Evolutionary conservation across 2,888 invertebrate genomes (phyloP).

Genomic region (Amphimallon solstitiale): DNA sequence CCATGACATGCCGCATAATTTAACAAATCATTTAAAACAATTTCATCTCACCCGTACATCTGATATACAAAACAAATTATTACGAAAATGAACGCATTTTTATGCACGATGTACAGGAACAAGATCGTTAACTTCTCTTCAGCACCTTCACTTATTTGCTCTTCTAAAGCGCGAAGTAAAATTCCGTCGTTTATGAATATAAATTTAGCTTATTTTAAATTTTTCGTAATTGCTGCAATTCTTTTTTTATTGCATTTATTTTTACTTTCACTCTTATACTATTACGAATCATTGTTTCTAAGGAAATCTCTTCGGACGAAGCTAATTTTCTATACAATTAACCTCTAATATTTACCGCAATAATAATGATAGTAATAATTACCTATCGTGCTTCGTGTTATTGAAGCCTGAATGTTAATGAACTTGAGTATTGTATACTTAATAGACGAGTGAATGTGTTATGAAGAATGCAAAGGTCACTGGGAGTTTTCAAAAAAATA

Average conservation of each 20-base stretch:
- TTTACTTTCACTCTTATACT: constrained; percentile 29
- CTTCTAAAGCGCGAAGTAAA: not conserved
- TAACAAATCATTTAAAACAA: not conserved
- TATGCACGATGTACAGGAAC: constrained; percentile 6
- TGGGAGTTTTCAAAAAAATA: too few species aligned
- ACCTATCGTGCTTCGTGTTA: too few species aligned
- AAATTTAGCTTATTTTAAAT: constrained; percentile 13
- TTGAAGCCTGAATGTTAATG: too few species aligned
- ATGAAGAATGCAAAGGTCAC: too few species aligned
- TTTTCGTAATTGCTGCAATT: too few species aligned
- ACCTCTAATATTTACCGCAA: not conserved
- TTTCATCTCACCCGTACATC: not conserved
- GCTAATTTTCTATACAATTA: constrained; percentile 26
- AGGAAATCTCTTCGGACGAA: not conserved
- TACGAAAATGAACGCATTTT: constrained; percentile 2
- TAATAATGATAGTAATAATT: too few species aligned
- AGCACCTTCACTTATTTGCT: constrained; percentile 15
- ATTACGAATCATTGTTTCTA: constrained; percentile 18
- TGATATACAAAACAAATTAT: constrained; percentile 10
- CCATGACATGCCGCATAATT: not conserved
- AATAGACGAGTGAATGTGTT: too few species aligned
- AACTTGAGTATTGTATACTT: too few species aligned
- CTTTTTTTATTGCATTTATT: constrained; percentile 19
- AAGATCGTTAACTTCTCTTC: constrained; percentile 15
- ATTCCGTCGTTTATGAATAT: constrained; percentile 9